A percentile compares a stretch with the other conserved stretches of the same genome.
Conservation (phyloP, 35 echinoderm and acorn worm genomes). For the Heliocidaris tuberculata region DNA sequence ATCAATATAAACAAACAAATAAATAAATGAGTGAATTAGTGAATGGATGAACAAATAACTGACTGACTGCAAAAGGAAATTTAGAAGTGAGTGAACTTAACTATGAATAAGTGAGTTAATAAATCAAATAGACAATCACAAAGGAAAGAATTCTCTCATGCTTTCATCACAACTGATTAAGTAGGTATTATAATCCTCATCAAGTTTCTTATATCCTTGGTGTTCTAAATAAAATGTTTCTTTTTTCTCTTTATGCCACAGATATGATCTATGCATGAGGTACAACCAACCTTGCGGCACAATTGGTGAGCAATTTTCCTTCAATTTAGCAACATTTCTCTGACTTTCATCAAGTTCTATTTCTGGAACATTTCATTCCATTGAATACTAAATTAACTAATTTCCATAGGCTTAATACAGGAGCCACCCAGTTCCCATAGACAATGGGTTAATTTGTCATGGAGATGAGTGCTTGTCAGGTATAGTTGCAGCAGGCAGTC, state of each 20-base stretch:
- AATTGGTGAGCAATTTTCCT: conserved; percentile 53
- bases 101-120: neutral
- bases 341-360: neutral
- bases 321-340: conserved; percentile 13
- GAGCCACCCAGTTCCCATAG: too few species aligned
- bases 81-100: neutral
- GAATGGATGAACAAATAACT: neutral
- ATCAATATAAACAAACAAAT: neutral
- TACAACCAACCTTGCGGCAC: conserved; percentile 68
- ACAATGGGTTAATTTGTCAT: too few species aligned
- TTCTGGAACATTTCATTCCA: neutral
- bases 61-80: neutral
- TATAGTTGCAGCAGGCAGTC: too few species aligned
- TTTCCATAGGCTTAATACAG: too few species aligned
- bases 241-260: conserved; percentile 25
- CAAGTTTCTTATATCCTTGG: conserved; percentile 1
- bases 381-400: too few species aligned
- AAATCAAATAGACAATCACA: neutral
- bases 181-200: neutral
- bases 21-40: neutral
- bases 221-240: neutral
- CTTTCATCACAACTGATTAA: conserved; percentile 2
- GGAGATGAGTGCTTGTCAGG: too few species aligned
- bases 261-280: conserved; percentile 66
- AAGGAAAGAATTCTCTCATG: neutral